A percentile compares a stretch with the other conserved stretches of the same genome.
These are phyloP conservation scores for Macrosoma leucophasiata DNA, from an alignment of 2,888 invertebrate genomes.

Conservation along the genomic window DNA sequence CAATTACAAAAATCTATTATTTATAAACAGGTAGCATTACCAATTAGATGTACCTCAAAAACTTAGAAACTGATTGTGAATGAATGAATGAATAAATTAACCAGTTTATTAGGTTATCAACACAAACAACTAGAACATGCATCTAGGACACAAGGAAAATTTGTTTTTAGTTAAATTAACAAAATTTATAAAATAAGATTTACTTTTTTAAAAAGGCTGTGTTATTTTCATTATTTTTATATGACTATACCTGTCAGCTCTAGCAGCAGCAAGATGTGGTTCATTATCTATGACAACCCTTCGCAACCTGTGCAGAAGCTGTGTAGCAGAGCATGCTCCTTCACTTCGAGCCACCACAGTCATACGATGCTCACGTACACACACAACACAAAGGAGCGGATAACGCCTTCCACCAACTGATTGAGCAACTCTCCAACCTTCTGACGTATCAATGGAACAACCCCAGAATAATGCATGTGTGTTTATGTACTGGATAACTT, in stretches of 20 bases:
- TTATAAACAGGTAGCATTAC: too few relatives aligned
- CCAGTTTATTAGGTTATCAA: too few relatives aligned
- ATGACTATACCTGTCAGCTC: conserved; percentile 90
- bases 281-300: conserved; percentile 91
- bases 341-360: conserved; percentile 93
- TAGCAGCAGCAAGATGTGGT: conserved; percentile 87
- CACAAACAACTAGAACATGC: too few relatives aligned
- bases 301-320: conserved; percentile 82
- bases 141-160: too few relatives aligned
- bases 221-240: too few relatives aligned
- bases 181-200: too few relatives aligned
- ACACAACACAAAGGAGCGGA: conserved; percentile 93
- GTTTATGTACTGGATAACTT: conserved; percentile 88
- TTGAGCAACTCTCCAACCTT: conserved; percentile 94
- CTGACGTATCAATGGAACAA: conserved; percentile 90
- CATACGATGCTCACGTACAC: conserved; percentile 93
- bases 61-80: too few relatives aligned
- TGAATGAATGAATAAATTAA: too few relatives aligned
- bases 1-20: too few relatives aligned
- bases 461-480: conserved; percentile 94
- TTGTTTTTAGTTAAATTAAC: too few relatives aligned
- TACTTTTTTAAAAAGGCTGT: too few relatives aligned
- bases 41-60: too few relatives aligned
- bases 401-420: conserved; percentile 86
- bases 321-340: conserved; percentile 84